These are phyloP conservation scores for Nerophis ophidion DNA, from an alignment of 2,113 vertebrate species.

Conservation along the genomic window DNA sequence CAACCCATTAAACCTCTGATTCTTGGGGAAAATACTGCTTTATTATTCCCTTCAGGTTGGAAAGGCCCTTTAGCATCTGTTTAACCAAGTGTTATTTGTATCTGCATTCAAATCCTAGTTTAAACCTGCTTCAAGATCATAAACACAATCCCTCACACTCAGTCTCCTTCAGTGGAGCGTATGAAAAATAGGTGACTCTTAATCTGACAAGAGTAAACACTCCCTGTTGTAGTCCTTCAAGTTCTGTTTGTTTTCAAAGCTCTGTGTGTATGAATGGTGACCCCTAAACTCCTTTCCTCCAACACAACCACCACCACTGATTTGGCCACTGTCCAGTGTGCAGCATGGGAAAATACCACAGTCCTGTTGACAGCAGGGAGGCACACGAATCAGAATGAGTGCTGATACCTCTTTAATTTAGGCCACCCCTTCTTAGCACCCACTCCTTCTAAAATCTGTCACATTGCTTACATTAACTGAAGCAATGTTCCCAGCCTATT, in stretches of 20 bases:
- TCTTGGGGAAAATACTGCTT: no score
- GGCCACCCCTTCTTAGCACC: slow-evolving; percentile 23
- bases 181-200: slow-evolving; percentile 57
- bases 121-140: background rate
- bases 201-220: slow-evolving; percentile 62
- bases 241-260: slow-evolving; percentile 71
- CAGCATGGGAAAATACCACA: slow-evolving; percentile 93
- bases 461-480: slow-evolving; percentile 28
- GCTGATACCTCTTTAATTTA: slow-evolving; percentile 23
- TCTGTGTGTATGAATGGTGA: slow-evolving; percentile 67
- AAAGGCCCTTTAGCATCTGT: no score
- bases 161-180: slow-evolving; percentile 8
- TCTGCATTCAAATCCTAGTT: background rate
- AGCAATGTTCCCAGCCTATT: slow-evolving; percentile 33
- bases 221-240: slow-evolving; percentile 46
- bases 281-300: slow-evolving; percentile 51
- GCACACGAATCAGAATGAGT: slow-evolving; percentile 47
- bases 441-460: slow-evolving; percentile 24
- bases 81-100: background rate
- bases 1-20: no score
- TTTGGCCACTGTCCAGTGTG: slow-evolving; percentile 74
- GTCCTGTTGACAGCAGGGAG: slow-evolving; percentile 60
- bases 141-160: background rate
- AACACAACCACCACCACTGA: slow-evolving; percentile 48
- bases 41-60: no score